phyloP scores from a whole-genome alignment of 2,113 vertebrate species.

The Arvicanthis niloticus region DNA sequence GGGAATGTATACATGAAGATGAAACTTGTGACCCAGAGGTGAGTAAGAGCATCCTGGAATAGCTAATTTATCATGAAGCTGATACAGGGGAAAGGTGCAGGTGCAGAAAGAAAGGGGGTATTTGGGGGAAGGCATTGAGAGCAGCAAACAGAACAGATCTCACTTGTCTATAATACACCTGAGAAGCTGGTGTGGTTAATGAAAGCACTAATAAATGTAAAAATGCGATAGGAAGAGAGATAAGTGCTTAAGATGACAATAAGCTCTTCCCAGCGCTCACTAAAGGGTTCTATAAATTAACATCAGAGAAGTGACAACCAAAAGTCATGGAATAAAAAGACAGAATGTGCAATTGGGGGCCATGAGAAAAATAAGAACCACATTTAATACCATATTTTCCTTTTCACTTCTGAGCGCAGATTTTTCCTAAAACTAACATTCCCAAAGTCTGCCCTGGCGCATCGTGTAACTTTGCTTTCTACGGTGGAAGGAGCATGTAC shows the following conservation, averaged over 20 bases:
- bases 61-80: not conserved
- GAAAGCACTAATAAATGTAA: not conserved
- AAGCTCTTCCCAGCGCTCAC: not conserved
- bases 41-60: slow-evolving; percentile 62
- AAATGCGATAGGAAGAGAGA: not conserved
- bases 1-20: slow-evolving; percentile 92
- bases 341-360: not conserved
- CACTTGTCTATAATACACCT: not conserved
- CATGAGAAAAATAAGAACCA: not conserved
- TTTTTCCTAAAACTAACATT: slow-evolving; percentile 91
- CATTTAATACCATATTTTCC: not conserved
- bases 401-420: slow-evolving; percentile 86
- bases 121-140: not conserved
- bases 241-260: not conserved
- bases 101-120: not conserved
- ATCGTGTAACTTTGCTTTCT: slow-evolving; percentile 95
- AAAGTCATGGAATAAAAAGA: not conserved
- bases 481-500: slow-evolving; percentile 93
- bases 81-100: not conserved
- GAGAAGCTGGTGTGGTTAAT: not conserved
- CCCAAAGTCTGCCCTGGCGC: slow-evolving; percentile 91
- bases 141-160: not conserved
- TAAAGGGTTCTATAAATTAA: not conserved
- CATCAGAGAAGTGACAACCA: not conserved
- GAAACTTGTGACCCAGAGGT: slow-evolving; percentile 94